Evolutionary conservation across 92 coral and sea anemone genomes (phyloP), one percentile per base, ranked within the genome.

Genomic region (Siderastrea radians): DNA sequence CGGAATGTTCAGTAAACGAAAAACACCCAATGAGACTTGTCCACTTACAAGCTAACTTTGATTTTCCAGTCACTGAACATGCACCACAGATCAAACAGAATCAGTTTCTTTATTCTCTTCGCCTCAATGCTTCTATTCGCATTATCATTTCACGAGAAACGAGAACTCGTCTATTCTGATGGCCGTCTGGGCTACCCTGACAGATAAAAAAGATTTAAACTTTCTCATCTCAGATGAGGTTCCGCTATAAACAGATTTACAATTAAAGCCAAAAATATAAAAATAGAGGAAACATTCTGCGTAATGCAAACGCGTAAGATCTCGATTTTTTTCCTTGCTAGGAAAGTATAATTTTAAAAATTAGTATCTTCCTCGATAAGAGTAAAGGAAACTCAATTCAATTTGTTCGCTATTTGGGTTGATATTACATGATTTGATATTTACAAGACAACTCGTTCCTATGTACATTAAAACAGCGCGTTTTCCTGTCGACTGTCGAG

Each of bases 181-280:
- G 68, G 26, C 26, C 16, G n/a, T 19, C 11, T 45, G 0, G 45
- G 45, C 26, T 26, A 76, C 49, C 65, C 63, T 47, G 6, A 73
- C 46, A 5, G 6, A 73, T 19, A 26, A 48, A 72, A 52, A 26
- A 50, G 4, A 6, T 16, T 38, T 62, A 60, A 84, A 62, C 50
- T 26, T 62, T 43, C 71, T 63, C 48, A 8, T 11, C 68, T 26
- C 26, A 8, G 15, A 47, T 15, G 52, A 50, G 16, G 5, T 49
- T 84, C 63, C 14, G 2, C 62, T 49, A 84, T 49, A 51, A 62
- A 63, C 61, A 84, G 52, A 84, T 84, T 73, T 72, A 73, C 87
- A 74, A n/a, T 52, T 49, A 12, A 43, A 16, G 50, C 6, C 59
- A 73, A 73, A 74, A 62, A 1, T 63, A 49, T 59, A 83, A 84